phyloP scores from a whole-genome alignment of 2,113 vertebrate genomes.

The Saimiri boliviensis region DNA sequence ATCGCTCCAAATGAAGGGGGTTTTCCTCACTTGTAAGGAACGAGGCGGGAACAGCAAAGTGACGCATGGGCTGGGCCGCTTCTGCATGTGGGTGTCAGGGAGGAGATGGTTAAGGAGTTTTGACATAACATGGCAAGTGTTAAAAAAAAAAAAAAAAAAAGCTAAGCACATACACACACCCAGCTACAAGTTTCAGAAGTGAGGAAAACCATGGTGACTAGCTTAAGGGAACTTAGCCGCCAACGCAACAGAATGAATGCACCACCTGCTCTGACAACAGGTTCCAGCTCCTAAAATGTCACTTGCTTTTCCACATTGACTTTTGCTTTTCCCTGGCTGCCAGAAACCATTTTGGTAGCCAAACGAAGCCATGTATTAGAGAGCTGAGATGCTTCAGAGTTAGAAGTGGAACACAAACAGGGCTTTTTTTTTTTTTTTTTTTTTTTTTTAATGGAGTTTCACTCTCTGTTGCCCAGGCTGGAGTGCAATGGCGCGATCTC shows the following conservation, averaged over 20 bases:
- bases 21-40: background rate
- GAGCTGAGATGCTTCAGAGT: background rate
- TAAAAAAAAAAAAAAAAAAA: background rate
- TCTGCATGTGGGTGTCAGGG: background rate
- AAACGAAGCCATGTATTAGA: background rate
- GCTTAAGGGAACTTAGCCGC: slow-evolving; percentile 59
- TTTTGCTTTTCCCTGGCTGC: slow-evolving; percentile 67
- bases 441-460: too few species aligned
- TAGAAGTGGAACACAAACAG: background rate
- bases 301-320: slow-evolving; percentile 43
- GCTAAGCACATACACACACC: slow-evolving; percentile 36
- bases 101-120: slow-evolving; percentile 44
- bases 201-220: slow-evolving; percentile 62
- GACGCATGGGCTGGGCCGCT: background rate
- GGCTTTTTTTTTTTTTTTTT: background rate
- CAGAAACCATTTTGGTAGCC: slow-evolving; percentile 54
- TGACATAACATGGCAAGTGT: slow-evolving; percentile 32
- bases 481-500: too few species aligned
- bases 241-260: slow-evolving; percentile 6
- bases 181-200: slow-evolving; percentile 67
- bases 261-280: slow-evolving; percentile 63
- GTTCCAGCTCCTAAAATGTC: slow-evolving; percentile 61
- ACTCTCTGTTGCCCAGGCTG: too few species aligned
- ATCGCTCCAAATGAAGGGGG: background rate
- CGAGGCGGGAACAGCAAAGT: background rate